Evolutionary conservation across 2,888 invertebrate genomes (phyloP).

Genomic region (Entomobrya multifasciata): DNA sequence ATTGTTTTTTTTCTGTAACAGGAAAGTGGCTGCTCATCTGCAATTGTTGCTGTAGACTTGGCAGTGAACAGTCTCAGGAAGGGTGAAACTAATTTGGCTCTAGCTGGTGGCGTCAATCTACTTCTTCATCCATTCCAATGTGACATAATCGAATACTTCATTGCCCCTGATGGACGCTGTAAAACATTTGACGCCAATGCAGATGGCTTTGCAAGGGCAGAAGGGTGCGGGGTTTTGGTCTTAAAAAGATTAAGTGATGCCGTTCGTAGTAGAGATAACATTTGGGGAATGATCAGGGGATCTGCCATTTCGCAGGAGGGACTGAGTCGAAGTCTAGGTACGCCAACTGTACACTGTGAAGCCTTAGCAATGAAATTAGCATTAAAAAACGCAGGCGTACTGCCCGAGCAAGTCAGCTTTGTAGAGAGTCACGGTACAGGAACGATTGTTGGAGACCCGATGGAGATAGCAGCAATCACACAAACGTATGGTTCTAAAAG

Average conservation of each 20-base stretch:
- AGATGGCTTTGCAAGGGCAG: constrained; percentile 56
- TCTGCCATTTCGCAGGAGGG: constrained; percentile 68
- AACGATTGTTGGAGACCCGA: constrained; percentile 65
- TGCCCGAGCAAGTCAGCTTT: constrained; percentile 20
- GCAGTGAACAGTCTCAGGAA: constrained; percentile 28
- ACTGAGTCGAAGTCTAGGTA: constrained; percentile 56
- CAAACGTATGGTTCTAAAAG: constrained; percentile 52
- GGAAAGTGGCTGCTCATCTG: constrained; percentile 54
- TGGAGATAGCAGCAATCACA: constrained; percentile 64
- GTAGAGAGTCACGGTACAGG: constrained; percentile 62
- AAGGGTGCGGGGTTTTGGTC: constrained; percentile 48
- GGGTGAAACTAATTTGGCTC: constrained; percentile 15
- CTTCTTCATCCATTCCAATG: constrained; percentile 46
- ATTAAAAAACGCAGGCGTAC: constrained; percentile 28
- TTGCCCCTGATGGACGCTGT: constrained; percentile 49
- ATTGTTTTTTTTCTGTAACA: too few relatives aligned
- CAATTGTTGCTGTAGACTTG: constrained; percentile 43
- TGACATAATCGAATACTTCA: neutral
- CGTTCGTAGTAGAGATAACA: constrained; percentile 27
- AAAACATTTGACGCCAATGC: constrained; percentile 56
- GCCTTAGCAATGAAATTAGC: constrained; percentile 56
- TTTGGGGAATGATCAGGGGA: constrained; percentile 51
- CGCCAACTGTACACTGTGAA: constrained; percentile 56
- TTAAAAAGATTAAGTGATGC: constrained; percentile 56
- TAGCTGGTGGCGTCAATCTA: constrained; percentile 52